phyloP scores from a whole-genome alignment of 2,113 vertebrate genomes.

The Albula glossodonta region DNA sequence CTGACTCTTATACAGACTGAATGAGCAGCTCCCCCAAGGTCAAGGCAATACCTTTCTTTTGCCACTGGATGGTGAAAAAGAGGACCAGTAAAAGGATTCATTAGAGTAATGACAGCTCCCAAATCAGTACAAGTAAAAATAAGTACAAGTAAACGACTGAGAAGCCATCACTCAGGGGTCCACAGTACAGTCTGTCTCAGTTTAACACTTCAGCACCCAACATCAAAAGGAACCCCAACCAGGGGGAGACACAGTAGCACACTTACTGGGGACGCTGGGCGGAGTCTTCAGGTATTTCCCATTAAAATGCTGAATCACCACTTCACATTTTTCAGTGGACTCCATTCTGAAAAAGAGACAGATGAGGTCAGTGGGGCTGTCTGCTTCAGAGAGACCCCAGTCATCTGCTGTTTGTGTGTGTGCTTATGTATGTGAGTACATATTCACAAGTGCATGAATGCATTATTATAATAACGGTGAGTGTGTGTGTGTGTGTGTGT shows the following conservation, averaged over 20 bases:
- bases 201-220: background rate
- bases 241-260: background rate
- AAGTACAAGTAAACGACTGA: too few relatives aligned
- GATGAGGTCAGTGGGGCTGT: background rate
- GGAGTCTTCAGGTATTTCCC: conserved; percentile 92
- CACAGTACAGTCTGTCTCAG: too few relatives aligned
- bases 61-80: background rate
- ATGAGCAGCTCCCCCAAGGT: background rate
- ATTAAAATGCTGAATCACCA: conserved; percentile 90
- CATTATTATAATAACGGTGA: background rate
- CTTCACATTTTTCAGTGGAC: conserved; percentile 90
- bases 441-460: background rate
- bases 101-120: too few relatives aligned
- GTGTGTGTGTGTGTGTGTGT: conserved; percentile 29
- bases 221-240: background rate
- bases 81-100: too few relatives aligned
- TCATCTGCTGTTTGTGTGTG: background rate
- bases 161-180: too few relatives aligned
- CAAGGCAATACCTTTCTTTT: background rate
- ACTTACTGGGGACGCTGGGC: conserved; percentile 85
- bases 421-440: background rate
- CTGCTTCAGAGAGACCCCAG: background rate
- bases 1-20: background rate
- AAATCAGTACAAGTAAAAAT: too few relatives aligned
- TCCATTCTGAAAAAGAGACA: conserved; percentile 71